Percentiles rank a stretch among this genome's conserved stretches.
These are phyloP conservation scores for Ectobius pallidus DNA, from an alignment of 2,888 invertebrate species.

Conservation along the genomic window DNA sequence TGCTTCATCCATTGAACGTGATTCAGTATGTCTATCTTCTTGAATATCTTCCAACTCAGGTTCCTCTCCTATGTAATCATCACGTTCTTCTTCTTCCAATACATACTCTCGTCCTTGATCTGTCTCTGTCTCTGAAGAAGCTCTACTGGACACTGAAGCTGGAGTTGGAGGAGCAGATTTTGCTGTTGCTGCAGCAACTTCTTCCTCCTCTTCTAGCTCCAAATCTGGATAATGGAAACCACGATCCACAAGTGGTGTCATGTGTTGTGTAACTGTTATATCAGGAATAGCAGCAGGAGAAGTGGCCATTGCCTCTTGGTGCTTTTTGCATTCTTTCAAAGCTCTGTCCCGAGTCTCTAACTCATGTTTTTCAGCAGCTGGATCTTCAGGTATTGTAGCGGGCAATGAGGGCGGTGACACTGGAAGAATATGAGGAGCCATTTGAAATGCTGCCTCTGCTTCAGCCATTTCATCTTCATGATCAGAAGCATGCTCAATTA, in stretches of 20 bases:
- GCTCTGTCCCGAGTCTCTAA: slow-evolving; percentile 56
- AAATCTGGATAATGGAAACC: slow-evolving; percentile 58
- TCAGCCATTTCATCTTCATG: slow-evolving; percentile 56
- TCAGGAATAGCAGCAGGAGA: slow-evolving; percentile 64
- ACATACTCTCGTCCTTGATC: slow-evolving; percentile 69
- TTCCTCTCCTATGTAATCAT: slow-evolving; percentile 50
- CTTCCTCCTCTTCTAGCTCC: slow-evolving; percentile 57
- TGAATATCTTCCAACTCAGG: slow-evolving; percentile 48
- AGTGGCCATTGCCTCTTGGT: slow-evolving; percentile 51
- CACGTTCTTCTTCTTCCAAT: slow-evolving; percentile 55
- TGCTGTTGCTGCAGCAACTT: slow-evolving; percentile 51
- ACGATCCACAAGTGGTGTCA: slow-evolving; percentile 57
- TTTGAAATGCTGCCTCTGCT: slow-evolving; percentile 59
- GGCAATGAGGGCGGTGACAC: slow-evolving; percentile 57
- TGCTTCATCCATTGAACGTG: slow-evolving; percentile 59
- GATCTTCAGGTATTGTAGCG: slow-evolving; percentile 57
- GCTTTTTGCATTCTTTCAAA: slow-evolving; percentile 54
- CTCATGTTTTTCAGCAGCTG: slow-evolving; percentile 60
- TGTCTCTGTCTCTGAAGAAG: slow-evolving; percentile 63
- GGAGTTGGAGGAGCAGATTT: slow-evolving; percentile 56
- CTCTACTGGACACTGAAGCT: slow-evolving; percentile 67
- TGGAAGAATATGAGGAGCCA: slow-evolving; percentile 58
- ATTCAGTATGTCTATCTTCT: slow-evolving; percentile 49
- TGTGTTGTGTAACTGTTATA: slow-evolving; percentile 67
- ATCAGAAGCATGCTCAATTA: slow-evolving; percentile 41